phyloP scores from a whole-genome alignment of 2,888 invertebrate genomes.

The Ectemnius continuus region DNA sequence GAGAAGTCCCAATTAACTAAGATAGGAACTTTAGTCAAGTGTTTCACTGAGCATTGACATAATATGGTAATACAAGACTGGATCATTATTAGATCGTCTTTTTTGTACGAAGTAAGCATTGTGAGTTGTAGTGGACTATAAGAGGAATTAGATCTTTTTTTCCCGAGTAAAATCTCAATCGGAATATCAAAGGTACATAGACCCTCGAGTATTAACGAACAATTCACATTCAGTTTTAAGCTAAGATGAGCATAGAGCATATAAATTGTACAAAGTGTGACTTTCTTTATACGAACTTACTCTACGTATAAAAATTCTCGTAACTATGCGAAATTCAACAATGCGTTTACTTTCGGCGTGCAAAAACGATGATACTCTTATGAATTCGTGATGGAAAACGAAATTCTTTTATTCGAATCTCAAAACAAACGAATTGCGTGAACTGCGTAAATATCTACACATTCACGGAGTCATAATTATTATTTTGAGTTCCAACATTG shows the following conservation, averaged over 20 bases:
- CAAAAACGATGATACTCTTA: background rate
- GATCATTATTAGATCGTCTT: constrained; percentile 55
- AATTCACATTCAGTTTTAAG: constrained; percentile 32
- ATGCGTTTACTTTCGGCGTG: constrained; percentile 19
- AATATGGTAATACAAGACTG: constrained; percentile 62
- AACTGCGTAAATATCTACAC: constrained; percentile 15
- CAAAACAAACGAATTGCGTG: no score
- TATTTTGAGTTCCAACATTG: constrained; percentile 36
- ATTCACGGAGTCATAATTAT: constrained; percentile 49
- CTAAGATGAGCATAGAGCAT: constrained; percentile 29
- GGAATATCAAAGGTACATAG: constrained; percentile 28
- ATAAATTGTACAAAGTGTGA: constrained; percentile 58
- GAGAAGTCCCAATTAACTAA: constrained; percentile 39
- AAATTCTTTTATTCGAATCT: no score
- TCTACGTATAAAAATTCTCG: constrained; percentile 44
- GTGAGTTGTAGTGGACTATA: constrained; percentile 44
- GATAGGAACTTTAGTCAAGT: constrained; percentile 50
- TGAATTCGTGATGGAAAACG: no score
- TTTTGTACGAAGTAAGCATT: constrained; percentile 44
- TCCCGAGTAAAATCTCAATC: constrained; percentile 28
- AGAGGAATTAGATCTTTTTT: constrained; percentile 34
- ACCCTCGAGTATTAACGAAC: constrained; percentile 45
- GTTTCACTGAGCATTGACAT: constrained; percentile 54
- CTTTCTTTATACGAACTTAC: constrained; percentile 26
- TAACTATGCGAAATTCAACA: constrained; percentile 22